phyloP scores from a whole-genome alignment of 2,888 invertebrate genomes.

The Aporophyla lueneburgensis region DNA sequence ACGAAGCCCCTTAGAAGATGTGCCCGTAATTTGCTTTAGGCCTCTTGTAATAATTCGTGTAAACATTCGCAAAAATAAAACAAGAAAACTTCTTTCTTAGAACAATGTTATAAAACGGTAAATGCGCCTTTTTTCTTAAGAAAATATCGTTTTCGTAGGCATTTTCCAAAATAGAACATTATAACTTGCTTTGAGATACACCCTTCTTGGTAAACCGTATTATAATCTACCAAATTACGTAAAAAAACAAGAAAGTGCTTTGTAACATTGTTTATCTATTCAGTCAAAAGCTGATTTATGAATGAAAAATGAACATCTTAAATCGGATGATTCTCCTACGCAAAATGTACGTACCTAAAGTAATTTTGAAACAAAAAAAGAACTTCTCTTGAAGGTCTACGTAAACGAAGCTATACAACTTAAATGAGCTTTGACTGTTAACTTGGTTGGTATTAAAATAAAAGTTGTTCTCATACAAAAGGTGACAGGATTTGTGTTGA shows the following conservation, averaged over 20 bases:
- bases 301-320: constrained; percentile 11
- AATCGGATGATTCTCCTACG: background rate
- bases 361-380: constrained; percentile 10
- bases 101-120: background rate
- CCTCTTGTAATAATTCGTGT: background rate
- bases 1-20: background rate
- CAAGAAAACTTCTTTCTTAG: background rate
- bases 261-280: constrained; percentile 13
- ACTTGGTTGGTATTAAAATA: background rate
- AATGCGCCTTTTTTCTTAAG: background rate
- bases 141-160: background rate
- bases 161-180: background rate
- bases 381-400: background rate
- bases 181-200: background rate
- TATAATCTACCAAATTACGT: background rate
- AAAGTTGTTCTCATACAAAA: background rate
- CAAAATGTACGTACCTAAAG: constrained; percentile 8
- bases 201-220: background rate
- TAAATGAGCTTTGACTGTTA: background rate
- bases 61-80: background rate
- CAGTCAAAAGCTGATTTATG: constrained; percentile 10
- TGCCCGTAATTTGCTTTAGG: constrained; percentile 18
- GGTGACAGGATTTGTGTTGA: background rate
- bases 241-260: background rate
- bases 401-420: background rate